Conservation (phyloP, 2,888 invertebrate species). For the Cosmia trapezina region DNA sequence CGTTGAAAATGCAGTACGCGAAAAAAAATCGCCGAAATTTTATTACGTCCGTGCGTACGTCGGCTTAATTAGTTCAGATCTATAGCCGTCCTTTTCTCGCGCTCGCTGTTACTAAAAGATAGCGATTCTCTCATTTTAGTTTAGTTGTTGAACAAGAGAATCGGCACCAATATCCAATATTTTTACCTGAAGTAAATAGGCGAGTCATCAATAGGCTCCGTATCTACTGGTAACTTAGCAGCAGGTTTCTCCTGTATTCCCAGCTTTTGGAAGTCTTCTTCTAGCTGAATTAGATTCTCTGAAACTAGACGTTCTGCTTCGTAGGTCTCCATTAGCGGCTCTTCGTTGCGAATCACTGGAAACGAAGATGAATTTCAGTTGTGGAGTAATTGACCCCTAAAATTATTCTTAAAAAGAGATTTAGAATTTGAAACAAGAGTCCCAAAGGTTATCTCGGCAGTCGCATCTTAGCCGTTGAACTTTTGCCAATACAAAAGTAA, state of each 20-base stretch:
- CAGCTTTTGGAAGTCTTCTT: slow-evolving; percentile 90
- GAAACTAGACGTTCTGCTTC: slow-evolving; percentile 91
- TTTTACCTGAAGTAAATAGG: slow-evolving; percentile 93
- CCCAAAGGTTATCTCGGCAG: neutral
- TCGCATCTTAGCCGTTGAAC: neutral
- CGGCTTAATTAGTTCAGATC: too few species aligned
- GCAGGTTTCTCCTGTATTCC: slow-evolving; percentile 82
- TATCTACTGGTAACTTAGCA: slow-evolving; percentile 76
- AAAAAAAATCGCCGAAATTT: too few species aligned
- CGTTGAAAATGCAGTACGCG: too few species aligned
- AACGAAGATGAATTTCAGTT: slow-evolving; percentile 2
- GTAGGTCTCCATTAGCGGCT: slow-evolving; percentile 89
- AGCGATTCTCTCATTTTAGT: too few species aligned
- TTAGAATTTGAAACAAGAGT: neutral
- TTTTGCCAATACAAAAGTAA: neutral
- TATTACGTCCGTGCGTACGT: too few species aligned
- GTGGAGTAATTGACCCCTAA: neutral
- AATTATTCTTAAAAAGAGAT: neutral
- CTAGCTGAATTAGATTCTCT: slow-evolving; percentile 93
- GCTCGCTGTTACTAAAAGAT: too few species aligned
- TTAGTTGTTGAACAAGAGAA: too few species aligned
- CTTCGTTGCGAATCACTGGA: slow-evolving; percentile 84
- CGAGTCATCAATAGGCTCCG: slow-evolving; percentile 87
- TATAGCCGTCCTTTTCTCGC: too few species aligned
- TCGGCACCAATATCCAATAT: neutral